Percentiles rank a stretch among this genome's conserved stretches.
Evolutionary conservation across 2,797 vertebrate species (phyloP).

Genomic region (Poeciliopsis paucimaculata): DNA sequence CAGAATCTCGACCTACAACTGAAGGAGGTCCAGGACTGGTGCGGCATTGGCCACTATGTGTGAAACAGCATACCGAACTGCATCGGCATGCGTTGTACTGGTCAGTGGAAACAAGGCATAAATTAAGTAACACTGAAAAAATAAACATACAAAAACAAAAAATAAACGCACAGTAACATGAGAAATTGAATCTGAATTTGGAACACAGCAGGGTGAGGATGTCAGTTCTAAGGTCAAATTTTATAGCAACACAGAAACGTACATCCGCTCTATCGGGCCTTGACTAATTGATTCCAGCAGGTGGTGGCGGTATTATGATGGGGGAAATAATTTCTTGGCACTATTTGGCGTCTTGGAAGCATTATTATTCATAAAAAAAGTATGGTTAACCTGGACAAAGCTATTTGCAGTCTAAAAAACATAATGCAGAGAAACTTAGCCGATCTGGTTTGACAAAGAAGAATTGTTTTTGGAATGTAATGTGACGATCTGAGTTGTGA

Average conservation of each 20-base stretch:
- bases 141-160: too few species aligned
- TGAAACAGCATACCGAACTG: too few species aligned
- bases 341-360: neutral
- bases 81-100: too few species aligned
- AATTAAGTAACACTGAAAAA: too few species aligned
- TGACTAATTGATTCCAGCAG: neutral
- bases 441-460: slow-evolving; percentile 25
- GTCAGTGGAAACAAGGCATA: too few species aligned
- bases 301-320: neutral
- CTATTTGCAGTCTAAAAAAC: slow-evolving; percentile 18
- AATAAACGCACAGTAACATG: neutral
- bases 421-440: slow-evolving; percentile 19
- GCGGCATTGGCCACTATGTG: too few species aligned
- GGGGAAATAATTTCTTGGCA: neutral
- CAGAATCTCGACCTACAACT: too few species aligned
- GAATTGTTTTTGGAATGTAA: slow-evolving; percentile 34
- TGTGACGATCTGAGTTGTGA: neutral
- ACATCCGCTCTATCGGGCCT: neutral
- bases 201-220: neutral
- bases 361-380: too few species aligned
- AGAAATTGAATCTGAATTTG: neutral
- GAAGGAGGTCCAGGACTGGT: too few species aligned
- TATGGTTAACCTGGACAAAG: slow-evolving; percentile 3
- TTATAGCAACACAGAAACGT: neutral
- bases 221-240: neutral